Evolutionary conservation across 2,113 vertebrate genomes (phyloP).

Genomic region (Macquaria australasica): DNA sequence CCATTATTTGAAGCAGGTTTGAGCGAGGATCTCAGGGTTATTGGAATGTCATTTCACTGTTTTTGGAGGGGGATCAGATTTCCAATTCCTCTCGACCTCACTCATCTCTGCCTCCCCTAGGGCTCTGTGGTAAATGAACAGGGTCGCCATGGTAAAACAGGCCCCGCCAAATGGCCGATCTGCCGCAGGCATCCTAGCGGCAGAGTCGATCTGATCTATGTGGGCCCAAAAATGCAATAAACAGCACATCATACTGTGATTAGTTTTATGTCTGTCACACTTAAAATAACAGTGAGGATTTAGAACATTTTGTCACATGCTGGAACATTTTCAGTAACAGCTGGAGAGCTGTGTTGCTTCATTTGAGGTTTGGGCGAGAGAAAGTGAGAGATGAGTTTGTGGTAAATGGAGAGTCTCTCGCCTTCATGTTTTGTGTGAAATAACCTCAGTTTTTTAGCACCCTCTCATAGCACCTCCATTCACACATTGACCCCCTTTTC

Average conservation of each 20-base stretch:
- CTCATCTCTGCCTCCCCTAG: constrained; percentile 45
- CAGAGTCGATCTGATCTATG: constrained; percentile 47
- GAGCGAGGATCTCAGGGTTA: constrained; percentile 62
- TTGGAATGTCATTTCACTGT: constrained; percentile 73
- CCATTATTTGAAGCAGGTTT: constrained; percentile 62
- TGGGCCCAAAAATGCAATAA: constrained; percentile 62
- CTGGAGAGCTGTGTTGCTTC: constrained; percentile 39
- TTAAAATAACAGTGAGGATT: constrained; percentile 46
- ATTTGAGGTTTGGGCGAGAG: constrained; percentile 44
- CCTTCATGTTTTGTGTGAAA: constrained; percentile 72
- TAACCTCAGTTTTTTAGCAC: constrained; percentile 63
- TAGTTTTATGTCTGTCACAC: constrained; percentile 63
- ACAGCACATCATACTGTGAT: constrained; percentile 55
- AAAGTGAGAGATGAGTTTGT: constrained; percentile 52
- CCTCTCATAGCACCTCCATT: constrained; percentile 61
- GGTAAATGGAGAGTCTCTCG: constrained; percentile 65
- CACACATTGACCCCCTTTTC: constrained; percentile 70
- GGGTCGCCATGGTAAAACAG: constrained; percentile 64
- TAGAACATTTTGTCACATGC: constrained; percentile 44
- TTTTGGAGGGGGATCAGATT: constrained; percentile 72
- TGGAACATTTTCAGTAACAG: constrained; percentile 51
- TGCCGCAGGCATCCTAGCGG: constrained; percentile 58
- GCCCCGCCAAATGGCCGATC: constrained; percentile 29
- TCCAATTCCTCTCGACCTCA: constrained; percentile 65
- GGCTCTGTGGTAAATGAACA: constrained; percentile 60